Evolutionary conservation across 2,888 invertebrate genomes (phyloP).

Genomic region (Dicyrtomina minuta): DNA sequence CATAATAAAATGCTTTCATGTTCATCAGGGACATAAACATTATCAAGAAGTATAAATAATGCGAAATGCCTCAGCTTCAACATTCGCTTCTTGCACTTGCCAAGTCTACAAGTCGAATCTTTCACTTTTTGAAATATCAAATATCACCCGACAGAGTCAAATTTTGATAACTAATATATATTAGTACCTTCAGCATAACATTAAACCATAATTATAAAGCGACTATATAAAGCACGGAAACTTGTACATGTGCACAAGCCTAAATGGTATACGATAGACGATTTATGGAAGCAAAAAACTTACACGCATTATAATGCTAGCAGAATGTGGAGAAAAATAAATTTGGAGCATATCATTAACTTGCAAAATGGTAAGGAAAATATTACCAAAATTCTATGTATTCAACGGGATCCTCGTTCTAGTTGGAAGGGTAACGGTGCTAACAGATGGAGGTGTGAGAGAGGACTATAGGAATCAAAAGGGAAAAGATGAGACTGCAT

Average conservation of each 20-base stretch:
- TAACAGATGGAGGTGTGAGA: too few species aligned
- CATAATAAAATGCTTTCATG: background rate
- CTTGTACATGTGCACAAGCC: too few species aligned
- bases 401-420: too few species aligned
- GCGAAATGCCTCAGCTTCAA: background rate
- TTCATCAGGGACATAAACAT: background rate
- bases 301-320: background rate
- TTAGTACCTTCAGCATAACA: background rate
- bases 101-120: background rate
- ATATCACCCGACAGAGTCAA: background rate
- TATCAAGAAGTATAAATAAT: background rate
- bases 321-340: background rate
- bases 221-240: too few species aligned
- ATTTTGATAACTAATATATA: background rate
- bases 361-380: constrained; percentile 16
- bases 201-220: background rate
- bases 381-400: background rate
- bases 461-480: background rate
- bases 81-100: background rate
- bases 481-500: background rate
- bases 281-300: too few species aligned
- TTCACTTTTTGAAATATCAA: background rate
- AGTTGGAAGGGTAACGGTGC: too few species aligned
- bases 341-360: background rate
- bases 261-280: too few species aligned